Conservation (phyloP, 2,797 vertebrate species). For the Argya squamiceps region DNA sequence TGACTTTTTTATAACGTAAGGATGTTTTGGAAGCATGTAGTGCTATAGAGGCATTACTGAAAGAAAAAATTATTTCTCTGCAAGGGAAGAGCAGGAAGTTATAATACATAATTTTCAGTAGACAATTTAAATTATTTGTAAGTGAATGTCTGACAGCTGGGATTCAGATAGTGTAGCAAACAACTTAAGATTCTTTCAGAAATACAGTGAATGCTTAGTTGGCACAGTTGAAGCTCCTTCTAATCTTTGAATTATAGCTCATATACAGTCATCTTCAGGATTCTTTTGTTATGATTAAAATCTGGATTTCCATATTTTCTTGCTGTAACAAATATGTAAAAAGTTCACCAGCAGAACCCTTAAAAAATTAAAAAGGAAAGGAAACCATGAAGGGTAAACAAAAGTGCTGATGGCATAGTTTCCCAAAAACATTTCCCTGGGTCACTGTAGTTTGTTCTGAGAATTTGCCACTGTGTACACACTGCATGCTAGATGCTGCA, state of each 20-base stretch:
- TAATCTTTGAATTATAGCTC: not conserved
- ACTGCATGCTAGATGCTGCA: conserved; percentile 72
- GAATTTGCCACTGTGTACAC: conserved; percentile 78
- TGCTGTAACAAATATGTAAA: not conserved
- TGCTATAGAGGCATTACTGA: not conserved
- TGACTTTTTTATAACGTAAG: not conserved
- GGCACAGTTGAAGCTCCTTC: not conserved
- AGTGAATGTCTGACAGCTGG: not conserved
- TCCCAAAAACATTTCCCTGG: conserved; percentile 76
- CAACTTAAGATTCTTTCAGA: not conserved
- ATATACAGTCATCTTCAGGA: not conserved
- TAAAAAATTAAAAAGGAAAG: conserved; percentile 37
- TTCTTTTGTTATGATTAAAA: not conserved
- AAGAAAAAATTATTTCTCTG: not conserved
- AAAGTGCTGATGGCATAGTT: conserved; percentile 81
- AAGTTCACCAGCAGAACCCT: conserved; percentile 30
- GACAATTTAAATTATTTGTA: not conserved
- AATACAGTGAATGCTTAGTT: not conserved
- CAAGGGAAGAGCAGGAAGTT: not conserved
- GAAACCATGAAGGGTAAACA: conserved; percentile 80
- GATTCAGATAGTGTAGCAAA: not conserved
- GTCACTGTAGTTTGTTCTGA: conserved; percentile 76
- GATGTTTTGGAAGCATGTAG: not conserved
- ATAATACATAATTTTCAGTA: not conserved
- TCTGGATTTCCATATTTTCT: not conserved